Evolutionary conservation across 2,888 invertebrate genomes (phyloP), one percentile per base, ranked within the genome.

Genomic region (Anarsia innoxiella): DNA sequence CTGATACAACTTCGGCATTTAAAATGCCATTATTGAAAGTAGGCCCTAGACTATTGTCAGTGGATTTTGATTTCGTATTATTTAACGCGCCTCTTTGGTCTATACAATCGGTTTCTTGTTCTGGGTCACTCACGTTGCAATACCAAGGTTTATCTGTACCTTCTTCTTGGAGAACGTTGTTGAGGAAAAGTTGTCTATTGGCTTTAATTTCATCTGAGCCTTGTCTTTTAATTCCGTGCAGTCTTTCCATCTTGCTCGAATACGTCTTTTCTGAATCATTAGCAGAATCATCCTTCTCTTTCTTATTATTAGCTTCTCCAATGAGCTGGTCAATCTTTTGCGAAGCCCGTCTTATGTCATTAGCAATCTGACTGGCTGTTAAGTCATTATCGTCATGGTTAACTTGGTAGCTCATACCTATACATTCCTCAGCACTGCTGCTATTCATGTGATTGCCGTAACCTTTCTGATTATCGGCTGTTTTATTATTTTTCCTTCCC

Each of bases 281-380:
- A 12, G 64, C 51, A 25, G 62, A 59, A 39, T 70, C 62, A 32
- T 69, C 69, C 38, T 55, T 47, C 44, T 76, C 74, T 25, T 59
- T 60, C n/a, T 59, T 60, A 49, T 76, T 75, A 27, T 65, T 65
- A 15, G 82, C 74, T 60, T 82, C 78, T 33, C 78, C 83, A 30
- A 85, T 82, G 14, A 86, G 71, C 45, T 80, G 84, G 56, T 88
- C 88, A 46, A 88, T 88, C 63, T 87, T 86, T 39, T 86, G 61
- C 2, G 88, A 88, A 8, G 87, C 86, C 49, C 72, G 75, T 56
- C 83, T 78, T 41, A 88, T 88, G 49, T 88, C 87, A 49, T 86
- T 86, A 19, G 86, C 85, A 32, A 87, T 79, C 60, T 86, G 86
- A 52, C 84, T 87, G 14, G 79, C 82, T 25, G 83, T 88, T 36